Evolutionary conservation across 2,888 invertebrate species (phyloP).

Genomic region (Laspeyria flexula): DNA sequence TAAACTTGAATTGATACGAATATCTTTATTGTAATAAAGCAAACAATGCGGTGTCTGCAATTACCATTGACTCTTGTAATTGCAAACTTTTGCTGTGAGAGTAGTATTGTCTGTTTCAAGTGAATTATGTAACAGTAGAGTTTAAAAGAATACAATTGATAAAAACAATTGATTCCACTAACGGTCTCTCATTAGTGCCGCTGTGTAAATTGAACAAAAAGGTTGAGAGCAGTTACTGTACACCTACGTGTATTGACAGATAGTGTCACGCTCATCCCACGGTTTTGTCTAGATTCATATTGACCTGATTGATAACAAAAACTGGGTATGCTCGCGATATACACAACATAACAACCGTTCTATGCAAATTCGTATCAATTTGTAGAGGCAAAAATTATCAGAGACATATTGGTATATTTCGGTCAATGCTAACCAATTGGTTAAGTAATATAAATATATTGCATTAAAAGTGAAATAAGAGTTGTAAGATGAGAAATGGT

Average conservation of each 20-base stretch:
- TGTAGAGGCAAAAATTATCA: background rate
- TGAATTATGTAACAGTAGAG: conserved; percentile 45
- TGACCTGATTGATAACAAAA: conserved; percentile 60
- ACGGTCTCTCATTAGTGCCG: conserved; percentile 44
- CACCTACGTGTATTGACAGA: conserved; percentile 49
- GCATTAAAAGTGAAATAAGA: too few relatives aligned
- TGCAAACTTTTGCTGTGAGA: conserved; percentile 28
- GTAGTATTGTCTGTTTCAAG: conserved; percentile 29
- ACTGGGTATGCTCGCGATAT: conserved; percentile 35
- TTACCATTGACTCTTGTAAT: conserved; percentile 25
- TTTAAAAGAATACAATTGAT: conserved; percentile 46
- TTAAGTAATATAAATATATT: too few relatives aligned
- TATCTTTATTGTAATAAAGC: conserved; percentile 15
- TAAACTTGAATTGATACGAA: conserved; percentile 19
- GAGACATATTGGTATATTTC: background rate
- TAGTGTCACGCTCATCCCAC: conserved; percentile 67
- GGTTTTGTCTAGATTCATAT: conserved; percentile 60
- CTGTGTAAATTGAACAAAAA: conserved; percentile 50
- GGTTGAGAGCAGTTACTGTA: conserved; percentile 28
- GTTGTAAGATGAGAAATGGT: too few relatives aligned
- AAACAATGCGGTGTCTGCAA: conserved; percentile 31
- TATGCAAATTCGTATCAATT: conserved; percentile 20
- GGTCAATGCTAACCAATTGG: too few relatives aligned
- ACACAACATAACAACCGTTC: conserved; percentile 15
- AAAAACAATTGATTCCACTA: conserved; percentile 41